phyloP scores from a whole-genome alignment of 2,888 invertebrate species.

The Eudemis profundana region DNA sequence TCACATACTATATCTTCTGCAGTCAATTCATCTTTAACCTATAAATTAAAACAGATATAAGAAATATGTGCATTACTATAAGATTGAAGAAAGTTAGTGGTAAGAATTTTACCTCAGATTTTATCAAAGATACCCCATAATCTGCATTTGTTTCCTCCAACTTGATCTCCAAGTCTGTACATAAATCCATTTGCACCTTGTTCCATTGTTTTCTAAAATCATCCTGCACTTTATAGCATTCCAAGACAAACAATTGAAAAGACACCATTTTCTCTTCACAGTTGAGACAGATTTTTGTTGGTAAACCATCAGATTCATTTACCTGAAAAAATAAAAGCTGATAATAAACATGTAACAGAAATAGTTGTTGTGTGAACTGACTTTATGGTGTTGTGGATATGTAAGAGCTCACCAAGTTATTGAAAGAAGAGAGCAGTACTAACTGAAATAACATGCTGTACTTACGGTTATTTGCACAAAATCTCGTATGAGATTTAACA shows the following conservation, averaged over 20 bases:
- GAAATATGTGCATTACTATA: conserved; percentile 18
- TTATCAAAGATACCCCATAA: conserved; percentile 57
- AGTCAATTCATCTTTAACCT: conserved; percentile 77
- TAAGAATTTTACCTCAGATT: conserved; percentile 78
- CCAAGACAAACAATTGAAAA: conserved; percentile 75
- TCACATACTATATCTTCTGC: conserved; percentile 74
- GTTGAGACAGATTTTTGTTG: conserved; percentile 74
- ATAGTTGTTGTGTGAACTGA: conserved; percentile 5
- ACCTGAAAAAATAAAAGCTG: conserved; percentile 59
- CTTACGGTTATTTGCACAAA: conserved; percentile 73
- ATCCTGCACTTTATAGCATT: conserved; percentile 77
- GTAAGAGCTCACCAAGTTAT: neutral
- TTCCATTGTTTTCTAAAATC: conserved; percentile 54
- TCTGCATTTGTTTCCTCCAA: conserved; percentile 53
- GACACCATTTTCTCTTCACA: conserved; percentile 81
- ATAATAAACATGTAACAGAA: conserved; percentile 3
- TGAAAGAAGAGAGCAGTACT: neutral
- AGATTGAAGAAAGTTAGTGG: too few species aligned
- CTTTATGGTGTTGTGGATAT: too few species aligned
- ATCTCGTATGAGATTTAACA: conserved; percentile 72
- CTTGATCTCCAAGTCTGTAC: conserved; percentile 58
- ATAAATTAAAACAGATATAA: conserved; percentile 50
- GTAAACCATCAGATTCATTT: conserved; percentile 69
- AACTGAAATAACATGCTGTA: conserved; percentile 41
- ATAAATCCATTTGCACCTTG: conserved; percentile 22